These are phyloP conservation scores for Hyppa rectilinea DNA, from an alignment of 2,888 invertebrate species.

Conservation along the genomic window DNA sequence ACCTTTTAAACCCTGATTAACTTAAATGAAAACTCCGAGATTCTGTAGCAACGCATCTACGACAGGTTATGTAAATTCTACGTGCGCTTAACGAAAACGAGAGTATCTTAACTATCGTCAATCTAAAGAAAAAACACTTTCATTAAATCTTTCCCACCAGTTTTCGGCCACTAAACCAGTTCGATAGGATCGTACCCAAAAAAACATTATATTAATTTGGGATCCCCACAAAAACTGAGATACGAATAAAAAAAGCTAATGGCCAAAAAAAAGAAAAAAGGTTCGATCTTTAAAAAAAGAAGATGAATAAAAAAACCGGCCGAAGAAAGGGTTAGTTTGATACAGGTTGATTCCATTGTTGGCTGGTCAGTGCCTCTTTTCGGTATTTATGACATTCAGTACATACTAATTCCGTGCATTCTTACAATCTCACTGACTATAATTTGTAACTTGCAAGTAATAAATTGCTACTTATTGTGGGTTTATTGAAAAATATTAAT, in stretches of 20 bases:
- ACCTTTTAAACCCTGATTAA: conserved; percentile 29
- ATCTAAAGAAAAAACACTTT: conserved; percentile 82
- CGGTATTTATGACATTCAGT: conserved; percentile 56
- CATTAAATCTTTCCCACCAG: conserved; percentile 87
- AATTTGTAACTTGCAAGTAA: conserved; percentile 35
- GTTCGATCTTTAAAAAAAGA: conserved; percentile 80
- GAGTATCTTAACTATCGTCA: conserved; percentile 80
- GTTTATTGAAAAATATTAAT: conserved; percentile 35
- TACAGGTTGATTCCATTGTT: conserved; percentile 82
- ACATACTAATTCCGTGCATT: conserved; percentile 5
- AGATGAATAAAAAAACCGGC: conserved; percentile 71
- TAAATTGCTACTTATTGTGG: conserved; percentile 32
- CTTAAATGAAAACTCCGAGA: conserved; percentile 41
- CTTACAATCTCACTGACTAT: conserved; percentile 49
- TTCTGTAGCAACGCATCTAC: conserved; percentile 30
- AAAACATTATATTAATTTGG: conserved; percentile 90
- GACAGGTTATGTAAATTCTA: conserved; percentile 64
- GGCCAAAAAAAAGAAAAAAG: conserved; percentile 87
- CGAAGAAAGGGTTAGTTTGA: conserved; percentile 84
- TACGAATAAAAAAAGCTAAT: conserved; percentile 89
- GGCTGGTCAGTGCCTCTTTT: conserved; percentile 61
- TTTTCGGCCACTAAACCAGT: conserved; percentile 80
- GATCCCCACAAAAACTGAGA: conserved; percentile 89
- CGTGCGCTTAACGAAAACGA: conserved; percentile 80
- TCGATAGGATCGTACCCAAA: conserved; percentile 81